A percentile compares a stretch with the other conserved stretches of the same genome.
Conservation (phyloP, 2,888 invertebrate species). For the Dasypogon diadema region DNA sequence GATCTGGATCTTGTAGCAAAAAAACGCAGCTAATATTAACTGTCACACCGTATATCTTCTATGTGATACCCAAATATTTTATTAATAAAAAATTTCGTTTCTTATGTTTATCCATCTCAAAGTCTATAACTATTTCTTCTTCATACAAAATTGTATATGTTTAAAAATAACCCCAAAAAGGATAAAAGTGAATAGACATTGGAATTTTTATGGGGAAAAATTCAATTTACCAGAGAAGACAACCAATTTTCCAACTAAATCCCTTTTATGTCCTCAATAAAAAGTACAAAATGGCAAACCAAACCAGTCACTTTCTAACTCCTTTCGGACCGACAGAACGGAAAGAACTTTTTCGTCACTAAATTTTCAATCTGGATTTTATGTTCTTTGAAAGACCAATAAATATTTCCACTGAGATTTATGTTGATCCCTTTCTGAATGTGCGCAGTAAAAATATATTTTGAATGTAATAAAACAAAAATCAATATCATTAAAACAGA, state of each 20-base stretch:
- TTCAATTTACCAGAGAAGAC: conserved; percentile 58
- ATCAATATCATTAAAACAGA: too few relatives aligned
- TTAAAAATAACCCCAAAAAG: too few relatives aligned
- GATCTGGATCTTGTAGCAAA: too few relatives aligned
- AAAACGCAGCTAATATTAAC: too few relatives aligned
- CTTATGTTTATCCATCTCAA: too few relatives aligned
- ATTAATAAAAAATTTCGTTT: too few relatives aligned
- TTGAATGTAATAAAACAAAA: not conserved
- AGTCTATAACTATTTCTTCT: too few relatives aligned
- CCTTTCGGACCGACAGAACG: conserved; percentile 19
- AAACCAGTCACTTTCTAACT: conserved; percentile 53
- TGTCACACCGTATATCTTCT: too few relatives aligned
- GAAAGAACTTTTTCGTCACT: conserved; percentile 17
- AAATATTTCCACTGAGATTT: conserved; percentile 13
- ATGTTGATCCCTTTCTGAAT: not conserved
- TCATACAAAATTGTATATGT: too few relatives aligned
- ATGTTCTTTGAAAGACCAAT: conserved; percentile 13
- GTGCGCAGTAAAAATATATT: conserved; percentile 10
- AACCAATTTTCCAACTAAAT: conserved; percentile 58
- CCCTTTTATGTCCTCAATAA: conserved; percentile 59
- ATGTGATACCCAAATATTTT: too few relatives aligned
- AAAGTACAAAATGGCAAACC: conserved; percentile 55
- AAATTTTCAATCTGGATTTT: conserved; percentile 37
- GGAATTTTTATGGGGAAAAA: conserved; percentile 39
- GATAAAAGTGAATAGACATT: too few relatives aligned